Evolutionary conservation across 30 jellyfish, hydroid and myxozoan species (phyloP), one percentile per base, ranked within the genome.

Genomic region (Rhopilema esculentum): DNA sequence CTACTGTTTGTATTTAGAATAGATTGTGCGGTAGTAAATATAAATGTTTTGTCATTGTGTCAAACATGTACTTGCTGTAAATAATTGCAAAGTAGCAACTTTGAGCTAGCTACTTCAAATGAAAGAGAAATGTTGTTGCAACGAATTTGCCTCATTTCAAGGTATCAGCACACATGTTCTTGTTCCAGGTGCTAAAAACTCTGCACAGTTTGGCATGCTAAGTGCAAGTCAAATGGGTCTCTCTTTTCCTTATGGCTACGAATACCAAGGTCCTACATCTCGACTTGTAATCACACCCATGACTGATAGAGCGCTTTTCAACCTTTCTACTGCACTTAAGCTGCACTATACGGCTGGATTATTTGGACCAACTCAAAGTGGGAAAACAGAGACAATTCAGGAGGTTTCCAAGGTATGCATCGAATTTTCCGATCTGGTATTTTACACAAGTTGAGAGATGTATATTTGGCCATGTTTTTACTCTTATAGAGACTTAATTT

Each of bases 171-270:
- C n/a, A n/a, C n/a, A n/a, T n/a, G n/a, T n/a, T n/a, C 52, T 20
- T 18, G 16, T 75, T 19, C 1, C 26, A 84, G 92, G 87, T 26
- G 78, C 87, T 0, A 28, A 69, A 0, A 72, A 53, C 78, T 6
- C 87, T 8, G 86, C 81, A 1, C 25, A 24, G 65, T 71, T 84
- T 32, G 92, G 92, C 57, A 78, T 16, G 53, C 77, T 88, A 20
- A 32, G 82, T 31, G 31, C 73, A 20, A 53, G 27, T 27, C 91
- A 88, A 25, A 30, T 88, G 86, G 82, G 65, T 7, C 26, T 75
- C 19, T 32, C 91, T 0, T 49, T 64, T 26, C 90, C 96, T 0
- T 88, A 88, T 69, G 96, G 96, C 31, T 88, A 76, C 64, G 96
- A 88, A 50, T 88, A 77, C 72, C 87, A 70, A 50, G 90, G 91